These are phyloP conservation scores for Phalloptychus januarius DNA, from an alignment of 2,797 vertebrate genomes.

Conservation along the genomic window DNA sequence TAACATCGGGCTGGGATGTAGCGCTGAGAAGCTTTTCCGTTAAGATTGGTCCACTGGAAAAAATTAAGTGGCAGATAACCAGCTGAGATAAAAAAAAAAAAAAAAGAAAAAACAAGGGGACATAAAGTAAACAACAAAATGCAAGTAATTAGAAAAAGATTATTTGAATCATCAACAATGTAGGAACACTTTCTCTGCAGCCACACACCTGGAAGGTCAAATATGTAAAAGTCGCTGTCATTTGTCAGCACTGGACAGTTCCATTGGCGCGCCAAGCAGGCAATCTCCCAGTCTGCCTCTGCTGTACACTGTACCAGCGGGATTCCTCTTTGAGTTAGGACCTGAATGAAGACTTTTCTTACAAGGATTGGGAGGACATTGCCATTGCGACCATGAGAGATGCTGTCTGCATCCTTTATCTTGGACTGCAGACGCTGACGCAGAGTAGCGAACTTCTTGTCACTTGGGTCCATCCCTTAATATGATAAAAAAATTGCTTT, in stretches of 20 bases:
- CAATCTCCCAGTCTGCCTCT: conserved; percentile 93
- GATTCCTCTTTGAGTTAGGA: conserved; percentile 81
- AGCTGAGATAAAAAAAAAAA: conserved; percentile 60
- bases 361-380: conserved; percentile 85
- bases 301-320: conserved; percentile 88
- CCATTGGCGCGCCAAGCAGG: conserved; percentile 90
- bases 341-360: conserved; percentile 86
- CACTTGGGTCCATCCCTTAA: conserved; percentile 85
- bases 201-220: conserved; percentile 86
- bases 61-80: conserved; percentile 87
- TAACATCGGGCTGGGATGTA: conserved; percentile 86
- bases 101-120: conserved; percentile 16
- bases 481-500: not conserved
- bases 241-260: conserved; percentile 90
- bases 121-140: conserved; percentile 10
- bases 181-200: not conserved
- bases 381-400: conserved; percentile 78
- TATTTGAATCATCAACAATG: conserved; percentile 1
- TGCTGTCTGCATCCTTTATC: conserved; percentile 82
- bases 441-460: conserved; percentile 89
- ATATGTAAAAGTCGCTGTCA: conserved; percentile 96
- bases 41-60: conserved; percentile 88
- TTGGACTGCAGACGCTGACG: conserved; percentile 84
- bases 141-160: not conserved
- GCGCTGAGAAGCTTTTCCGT: conserved; percentile 59